A percentile compares a stretch with the other conserved stretches of the same genome.
Evolutionary conservation across 2,888 invertebrate species (phyloP).

Genomic region (Venustoraphidia nigricollis): DNA sequence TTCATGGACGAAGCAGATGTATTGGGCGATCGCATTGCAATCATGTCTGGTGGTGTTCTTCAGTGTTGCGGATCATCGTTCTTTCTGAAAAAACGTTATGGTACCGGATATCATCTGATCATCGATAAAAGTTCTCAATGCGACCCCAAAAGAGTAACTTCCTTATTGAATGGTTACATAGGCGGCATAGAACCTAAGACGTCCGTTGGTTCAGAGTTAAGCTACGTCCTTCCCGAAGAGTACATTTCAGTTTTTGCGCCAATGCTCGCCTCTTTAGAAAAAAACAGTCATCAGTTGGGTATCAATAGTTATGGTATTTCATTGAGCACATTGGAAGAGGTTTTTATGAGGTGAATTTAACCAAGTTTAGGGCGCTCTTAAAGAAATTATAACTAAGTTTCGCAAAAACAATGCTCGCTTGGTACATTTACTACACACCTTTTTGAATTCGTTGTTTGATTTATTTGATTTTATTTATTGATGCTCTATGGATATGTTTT

Average conservation of each 20-base stretch:
- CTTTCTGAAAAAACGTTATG: slow-evolving; percentile 59
- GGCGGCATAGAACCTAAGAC: slow-evolving; percentile 42
- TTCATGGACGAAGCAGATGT: slow-evolving; percentile 76
- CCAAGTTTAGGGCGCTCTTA: no score
- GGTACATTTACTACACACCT: no score
- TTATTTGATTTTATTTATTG: no score
- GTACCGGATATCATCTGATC: slow-evolving; percentile 57
- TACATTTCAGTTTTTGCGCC: slow-evolving; percentile 39
- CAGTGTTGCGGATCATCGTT: slow-evolving; percentile 59
- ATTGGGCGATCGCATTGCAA: slow-evolving; percentile 63
- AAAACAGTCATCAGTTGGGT: slow-evolving; percentile 32
- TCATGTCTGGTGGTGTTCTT: slow-evolving; percentile 57
- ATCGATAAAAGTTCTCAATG: slow-evolving; percentile 29
- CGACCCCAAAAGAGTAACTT: slow-evolving; percentile 29
- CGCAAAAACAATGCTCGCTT: no score
- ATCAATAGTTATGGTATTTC: slow-evolving; percentile 60
- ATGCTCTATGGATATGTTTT: no score
- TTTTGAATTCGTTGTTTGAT: no score
- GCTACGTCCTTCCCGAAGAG: slow-evolving; percentile 43
- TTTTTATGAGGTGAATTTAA: slow-evolving; percentile 44
- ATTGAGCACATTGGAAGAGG: slow-evolving; percentile 69
- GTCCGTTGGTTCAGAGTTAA: slow-evolving; percentile 52
- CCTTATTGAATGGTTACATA: slow-evolving; percentile 39
- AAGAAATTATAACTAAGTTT: no score
- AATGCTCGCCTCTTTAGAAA: slow-evolving; percentile 46